phyloP scores from a whole-genome alignment of 1,140 invertebrate genomes.

The Ooceraea biroi region DNA sequence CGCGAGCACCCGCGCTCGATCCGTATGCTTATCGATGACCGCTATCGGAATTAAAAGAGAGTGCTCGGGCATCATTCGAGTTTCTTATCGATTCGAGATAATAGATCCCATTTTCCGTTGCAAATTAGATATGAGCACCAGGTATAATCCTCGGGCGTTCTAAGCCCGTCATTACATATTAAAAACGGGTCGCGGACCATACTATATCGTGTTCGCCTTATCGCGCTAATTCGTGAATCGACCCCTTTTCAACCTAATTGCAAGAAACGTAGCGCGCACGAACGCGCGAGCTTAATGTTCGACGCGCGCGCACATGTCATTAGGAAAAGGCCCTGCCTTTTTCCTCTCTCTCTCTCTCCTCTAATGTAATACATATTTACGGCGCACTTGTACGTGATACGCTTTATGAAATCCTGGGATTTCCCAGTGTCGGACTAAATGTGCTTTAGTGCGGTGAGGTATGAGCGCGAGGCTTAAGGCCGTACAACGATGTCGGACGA shows the following conservation, averaged over 20 bases:
- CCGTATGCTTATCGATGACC: slow-evolving; percentile 39
- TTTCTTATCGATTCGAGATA: slow-evolving; percentile 51
- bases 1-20: background rate
- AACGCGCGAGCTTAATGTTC: slow-evolving; percentile 44
- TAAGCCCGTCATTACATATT: slow-evolving; percentile 55
- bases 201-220: slow-evolving; percentile 56
- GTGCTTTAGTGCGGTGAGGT: slow-evolving; percentile 59
- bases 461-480: slow-evolving; percentile 51
- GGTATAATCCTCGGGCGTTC: slow-evolving; percentile 58
- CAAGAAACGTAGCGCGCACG: slow-evolving; percentile 41
- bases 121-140: slow-evolving; percentile 50
- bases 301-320: background rate
- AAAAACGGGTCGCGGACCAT: slow-evolving; percentile 52
- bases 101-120: slow-evolving; percentile 57
- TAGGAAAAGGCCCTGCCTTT: background rate
- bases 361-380: slow-evolving; percentile 59
- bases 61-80: background rate
- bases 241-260: slow-evolving; percentile 56
- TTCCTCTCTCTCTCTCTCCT: background rate
- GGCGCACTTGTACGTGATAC: slow-evolving; percentile 22
- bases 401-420: slow-evolving; percentile 65
- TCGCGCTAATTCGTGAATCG: slow-evolving; percentile 70
- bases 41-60: slow-evolving; percentile 43
- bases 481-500: background rate
- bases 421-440: slow-evolving; percentile 58